Evolutionary conservation across 1,140 invertebrate genomes (phyloP), one percentile per base, ranked within the genome.

Genomic region (Dysdera silvatica): DNA sequence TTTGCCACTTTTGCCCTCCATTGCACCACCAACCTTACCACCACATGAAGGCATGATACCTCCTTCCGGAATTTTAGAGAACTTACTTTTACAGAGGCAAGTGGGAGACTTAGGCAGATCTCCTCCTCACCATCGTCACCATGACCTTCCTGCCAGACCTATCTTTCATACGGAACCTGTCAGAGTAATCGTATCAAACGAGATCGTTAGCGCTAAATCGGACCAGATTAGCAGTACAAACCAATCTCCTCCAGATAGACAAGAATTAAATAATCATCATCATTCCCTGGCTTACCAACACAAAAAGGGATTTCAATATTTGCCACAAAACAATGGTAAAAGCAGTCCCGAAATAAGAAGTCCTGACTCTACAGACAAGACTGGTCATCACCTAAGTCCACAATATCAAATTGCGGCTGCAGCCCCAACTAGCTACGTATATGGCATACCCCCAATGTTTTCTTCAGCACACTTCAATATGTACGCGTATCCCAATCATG

Each of bases 231-330:
- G 26, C 61, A 70, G 66, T 52, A 56, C 61, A 8, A 61, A 66
- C 33, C 51, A 64, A 83, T 83, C 89, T 85, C 62, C 62, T 14
- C 32, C 24, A 0, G 23, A 41, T 14, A 47, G 54, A 0, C 90
- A 91, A 76, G 91, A 91, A 73, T n/a, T n/a, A n/a, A n/a, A n/a
- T n/a, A n/a, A n/a, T n/a, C 91, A 91, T 70, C 89, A 87, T 33
- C 12, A 40, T 0, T 4, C 31, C 10, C 0, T 31, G n/a, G 40
- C 48, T 35, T 35, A 20, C 24, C 29, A 29, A 6, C 32, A 47
- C 18, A 59, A 58, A 20, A 63, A 63, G 20, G 26, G 20, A n/a
- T n/a, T n/a, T n/a, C n/a, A n/a, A n/a, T n/a, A n/a, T n/a, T 7
- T 31, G 3, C 16, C 87, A 89, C 72, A 82, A 89, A 55, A 90